phyloP scores from a whole-genome alignment of 37 sponge, comb jelly and placozoan species.

The Bolinopsis microptera region DNA sequence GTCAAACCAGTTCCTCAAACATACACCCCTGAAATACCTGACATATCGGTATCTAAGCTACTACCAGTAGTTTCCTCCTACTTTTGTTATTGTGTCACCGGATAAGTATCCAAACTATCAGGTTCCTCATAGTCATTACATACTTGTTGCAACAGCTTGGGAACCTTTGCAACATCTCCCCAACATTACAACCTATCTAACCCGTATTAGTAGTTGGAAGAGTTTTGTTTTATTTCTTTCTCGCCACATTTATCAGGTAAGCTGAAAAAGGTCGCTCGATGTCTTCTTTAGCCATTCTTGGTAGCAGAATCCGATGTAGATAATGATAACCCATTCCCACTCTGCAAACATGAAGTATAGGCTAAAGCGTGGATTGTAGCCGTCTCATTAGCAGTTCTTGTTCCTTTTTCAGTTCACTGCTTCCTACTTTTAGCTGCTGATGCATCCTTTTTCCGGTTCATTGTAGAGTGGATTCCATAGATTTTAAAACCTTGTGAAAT shows the following conservation, averaged over 20 bases:
- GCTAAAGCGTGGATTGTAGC: not conserved
- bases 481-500: too few relatives aligned
- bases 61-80: not conserved
- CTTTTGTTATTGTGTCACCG: not conserved
- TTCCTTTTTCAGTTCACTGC: not conserved
- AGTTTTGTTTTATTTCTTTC: not conserved
- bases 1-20: not conserved
- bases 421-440: not conserved
- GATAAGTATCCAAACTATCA: not conserved
- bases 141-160: not conserved
- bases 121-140: not conserved
- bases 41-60: not conserved
- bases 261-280: not conserved
- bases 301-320: not conserved
- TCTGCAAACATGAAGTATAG: not conserved
- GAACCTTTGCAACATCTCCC: not conserved
- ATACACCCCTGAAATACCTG: not conserved
- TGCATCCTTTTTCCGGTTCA: not conserved
- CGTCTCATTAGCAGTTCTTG: not conserved
- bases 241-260: not conserved
- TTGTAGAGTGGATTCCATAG: too few relatives aligned
- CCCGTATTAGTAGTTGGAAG: not conserved
- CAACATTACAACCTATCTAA: not conserved
- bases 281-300: not conserved
- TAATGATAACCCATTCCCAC: not conserved